Conservation (phyloP, 1,140 invertebrate genomes). For the Zelostemma sp. region DNA sequence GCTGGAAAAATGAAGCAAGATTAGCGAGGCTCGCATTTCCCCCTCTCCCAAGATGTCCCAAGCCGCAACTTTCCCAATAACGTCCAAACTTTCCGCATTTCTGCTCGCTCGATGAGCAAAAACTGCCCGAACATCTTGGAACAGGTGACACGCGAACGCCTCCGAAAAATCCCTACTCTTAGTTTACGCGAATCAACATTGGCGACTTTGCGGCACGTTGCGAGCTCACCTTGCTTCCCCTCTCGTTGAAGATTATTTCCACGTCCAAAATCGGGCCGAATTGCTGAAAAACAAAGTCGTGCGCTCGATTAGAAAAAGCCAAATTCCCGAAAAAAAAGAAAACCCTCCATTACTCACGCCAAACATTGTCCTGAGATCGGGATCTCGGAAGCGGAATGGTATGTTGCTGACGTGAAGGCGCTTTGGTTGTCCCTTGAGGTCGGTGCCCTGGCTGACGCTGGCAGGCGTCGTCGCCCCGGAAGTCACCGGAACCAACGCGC, state of each 20-base stretch:
- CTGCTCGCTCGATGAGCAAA: neutral
- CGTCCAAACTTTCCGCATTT: too few species aligned
- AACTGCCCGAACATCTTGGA: conserved; percentile 2
- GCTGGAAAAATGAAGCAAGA: conserved; percentile 21
- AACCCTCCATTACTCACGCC: conserved; percentile 81
- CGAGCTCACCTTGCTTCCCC: conserved; percentile 96
- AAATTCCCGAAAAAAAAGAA: too few species aligned
- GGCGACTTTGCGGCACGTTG: conserved; percentile 19
- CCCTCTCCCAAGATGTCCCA: too few species aligned
- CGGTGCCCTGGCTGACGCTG: conserved; percentile 63
- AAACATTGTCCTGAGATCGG: conserved; percentile 97
- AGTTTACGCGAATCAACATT: too few species aligned
- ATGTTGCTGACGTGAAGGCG: conserved; percentile 97
- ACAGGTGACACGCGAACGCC: neutral
- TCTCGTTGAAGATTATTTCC: conserved; percentile 99
- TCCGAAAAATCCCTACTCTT: neutral
- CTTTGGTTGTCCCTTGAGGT: conserved; percentile 81
- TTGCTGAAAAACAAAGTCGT: conserved; percentile 96
- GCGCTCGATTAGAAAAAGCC: too few species aligned
- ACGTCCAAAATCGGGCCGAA: conserved; percentile 98
- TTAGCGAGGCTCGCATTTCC: too few species aligned
- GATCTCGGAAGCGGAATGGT: conserved; percentile 98
- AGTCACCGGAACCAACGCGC: conserved; percentile 63
- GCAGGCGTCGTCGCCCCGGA: conserved; percentile 69
- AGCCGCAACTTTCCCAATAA: too few species aligned